Percentiles rank a stretch among this genome's conserved stretches.
phyloP scores from a whole-genome alignment of 1,140 invertebrate genomes.

The Drosophila malerkotliana region DNA sequence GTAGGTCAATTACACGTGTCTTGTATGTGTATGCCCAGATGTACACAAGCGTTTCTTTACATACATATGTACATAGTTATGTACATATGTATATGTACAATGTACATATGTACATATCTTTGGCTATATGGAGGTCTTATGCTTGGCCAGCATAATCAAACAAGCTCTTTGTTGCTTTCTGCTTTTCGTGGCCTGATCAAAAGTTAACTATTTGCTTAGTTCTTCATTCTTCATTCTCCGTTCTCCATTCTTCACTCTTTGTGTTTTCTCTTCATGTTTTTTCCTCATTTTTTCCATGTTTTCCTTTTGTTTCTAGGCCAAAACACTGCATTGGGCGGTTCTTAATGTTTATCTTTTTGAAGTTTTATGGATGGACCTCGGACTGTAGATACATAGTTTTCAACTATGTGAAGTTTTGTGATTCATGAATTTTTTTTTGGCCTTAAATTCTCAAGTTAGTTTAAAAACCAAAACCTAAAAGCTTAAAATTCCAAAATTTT shows the following conservation, averaged over 20 bases:
- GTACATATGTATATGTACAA: conserved; percentile 12
- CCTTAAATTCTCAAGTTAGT: background rate
- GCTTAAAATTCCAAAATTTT: conserved; percentile 3
- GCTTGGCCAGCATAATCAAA: conserved; percentile 48
- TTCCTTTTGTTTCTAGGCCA: conserved; percentile 33
- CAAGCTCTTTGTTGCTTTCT: conserved; percentile 29
- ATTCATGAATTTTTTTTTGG: background rate
- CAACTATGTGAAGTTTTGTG: no score
- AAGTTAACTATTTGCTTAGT: conserved; percentile 21
- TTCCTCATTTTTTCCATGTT: no score
- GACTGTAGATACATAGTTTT: conserved; percentile 24
- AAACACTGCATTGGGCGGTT: conserved; percentile 37
- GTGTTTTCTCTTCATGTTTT: conserved; percentile 1
- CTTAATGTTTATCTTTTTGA: conserved; percentile 42
- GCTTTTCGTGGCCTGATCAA: conserved; percentile 8
- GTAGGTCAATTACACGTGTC: conserved; percentile 82
- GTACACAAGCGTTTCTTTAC: background rate
- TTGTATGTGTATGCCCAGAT: conserved; percentile 30
- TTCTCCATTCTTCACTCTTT: background rate
- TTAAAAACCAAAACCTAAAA: background rate
- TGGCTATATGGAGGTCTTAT: conserved; percentile 27
- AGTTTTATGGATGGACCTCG: conserved; percentile 24
- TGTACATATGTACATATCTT: conserved; percentile 16
- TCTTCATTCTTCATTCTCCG: conserved; percentile 14
- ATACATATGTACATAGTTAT: background rate